These are phyloP conservation scores for Marcusenius ussheri DNA, from an alignment of 2,113 vertebrate genomes.

Conservation along the genomic window DNA sequence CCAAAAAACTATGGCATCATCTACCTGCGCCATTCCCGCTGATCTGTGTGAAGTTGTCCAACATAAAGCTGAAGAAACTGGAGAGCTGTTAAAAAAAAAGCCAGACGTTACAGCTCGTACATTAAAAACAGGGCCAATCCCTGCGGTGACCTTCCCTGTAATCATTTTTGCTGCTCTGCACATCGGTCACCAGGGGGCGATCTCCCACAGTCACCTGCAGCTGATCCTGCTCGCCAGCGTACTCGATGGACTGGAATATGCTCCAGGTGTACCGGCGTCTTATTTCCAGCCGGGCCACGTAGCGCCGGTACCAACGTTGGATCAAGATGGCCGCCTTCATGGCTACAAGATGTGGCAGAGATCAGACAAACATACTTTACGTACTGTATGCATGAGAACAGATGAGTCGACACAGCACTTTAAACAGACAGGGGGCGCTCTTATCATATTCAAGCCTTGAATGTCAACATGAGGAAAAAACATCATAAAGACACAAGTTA, in stretches of 20 bases:
- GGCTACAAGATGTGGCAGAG: conserved; percentile 45
- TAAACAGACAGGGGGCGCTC: neutral
- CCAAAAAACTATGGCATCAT: neutral
- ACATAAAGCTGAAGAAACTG: conserved; percentile 88
- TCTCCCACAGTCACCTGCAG: conserved; percentile 69
- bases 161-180: neutral
- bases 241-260: conserved; percentile 91
- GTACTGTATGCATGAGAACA: neutral
- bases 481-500: neutral
- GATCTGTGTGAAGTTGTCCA: conserved; percentile 72
- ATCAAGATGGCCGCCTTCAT: conserved; percentile 82
- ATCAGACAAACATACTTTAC: neutral
- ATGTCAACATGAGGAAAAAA: neutral
- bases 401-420: neutral
- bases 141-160: neutral
- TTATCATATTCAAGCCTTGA: neutral
- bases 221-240: conserved; percentile 88
- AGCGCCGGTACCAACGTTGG: conserved; percentile 88
- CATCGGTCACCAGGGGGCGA: too few species aligned
- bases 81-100: conserved; percentile 67
- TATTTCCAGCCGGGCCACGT: conserved; percentile 73
- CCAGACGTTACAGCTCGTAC: neutral
- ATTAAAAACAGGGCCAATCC: neutral
- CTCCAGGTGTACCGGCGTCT: conserved; percentile 77
- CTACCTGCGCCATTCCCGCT: conserved; percentile 68